Conservation (phyloP, 2,888 invertebrate genomes). For the Vanessa cardui region DNA sequence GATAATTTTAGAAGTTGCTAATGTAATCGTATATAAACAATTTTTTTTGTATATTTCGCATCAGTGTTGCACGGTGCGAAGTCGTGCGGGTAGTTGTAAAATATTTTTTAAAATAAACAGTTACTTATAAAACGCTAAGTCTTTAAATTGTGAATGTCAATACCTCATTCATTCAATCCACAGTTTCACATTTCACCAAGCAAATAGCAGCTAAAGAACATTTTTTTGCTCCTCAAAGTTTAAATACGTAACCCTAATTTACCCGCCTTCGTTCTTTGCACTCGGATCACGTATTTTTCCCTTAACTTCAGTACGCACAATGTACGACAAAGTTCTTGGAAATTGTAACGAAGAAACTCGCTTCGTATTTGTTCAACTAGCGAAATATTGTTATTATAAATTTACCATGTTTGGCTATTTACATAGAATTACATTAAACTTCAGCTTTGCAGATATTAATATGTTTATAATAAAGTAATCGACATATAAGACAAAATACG, state of each 20-base stretch:
- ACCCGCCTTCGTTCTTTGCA: conserved; percentile 45
- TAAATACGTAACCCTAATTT: conserved; percentile 48
- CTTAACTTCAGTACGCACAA: conserved; percentile 48
- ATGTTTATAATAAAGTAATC: no score
- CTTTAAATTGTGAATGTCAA: not conserved
- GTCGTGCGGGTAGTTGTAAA: no score
- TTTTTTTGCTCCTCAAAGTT: conserved; percentile 33
- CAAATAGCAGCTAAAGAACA: conserved; percentile 15
- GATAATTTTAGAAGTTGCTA: no score
- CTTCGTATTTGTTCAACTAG: conserved; percentile 37
- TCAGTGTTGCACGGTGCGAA: no score
- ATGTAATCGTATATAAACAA: no score
- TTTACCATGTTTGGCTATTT: conserved; percentile 22
- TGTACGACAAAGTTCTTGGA: conserved; percentile 46
- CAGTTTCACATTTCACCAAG: not conserved
- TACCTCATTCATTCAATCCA: not conserved
- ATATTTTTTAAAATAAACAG: no score
- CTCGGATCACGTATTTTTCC: conserved; percentile 53
- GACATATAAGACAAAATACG: no score
- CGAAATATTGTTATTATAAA: conserved; percentile 42
- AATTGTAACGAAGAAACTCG: conserved; percentile 48
- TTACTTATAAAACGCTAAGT: not conserved
- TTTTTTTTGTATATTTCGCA: no score
- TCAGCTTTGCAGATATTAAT: not conserved
- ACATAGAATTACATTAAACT: not conserved